Conservation (phyloP, 2,113 vertebrate genomes). For the Pyxicephalus adspersus region DNA sequence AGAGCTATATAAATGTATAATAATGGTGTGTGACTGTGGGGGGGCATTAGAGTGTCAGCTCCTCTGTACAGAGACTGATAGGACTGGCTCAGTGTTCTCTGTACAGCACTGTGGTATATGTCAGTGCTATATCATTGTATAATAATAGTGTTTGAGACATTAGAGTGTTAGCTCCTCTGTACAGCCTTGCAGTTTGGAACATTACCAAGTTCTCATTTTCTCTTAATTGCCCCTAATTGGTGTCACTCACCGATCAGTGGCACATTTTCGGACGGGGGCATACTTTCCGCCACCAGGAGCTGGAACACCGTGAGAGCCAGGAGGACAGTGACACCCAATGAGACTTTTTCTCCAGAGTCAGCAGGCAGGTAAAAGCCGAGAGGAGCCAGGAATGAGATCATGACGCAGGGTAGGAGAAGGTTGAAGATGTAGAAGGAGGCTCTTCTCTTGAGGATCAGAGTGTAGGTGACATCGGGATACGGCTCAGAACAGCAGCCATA, state of each 20-base stretch:
- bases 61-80: too few species aligned
- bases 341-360: slow-evolving; percentile 90
- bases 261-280: slow-evolving; percentile 88
- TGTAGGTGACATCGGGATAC: slow-evolving; percentile 89
- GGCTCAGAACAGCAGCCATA: slow-evolving; percentile 92
- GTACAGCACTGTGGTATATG: too few species aligned
- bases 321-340: slow-evolving; percentile 88
- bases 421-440: slow-evolving; percentile 91
- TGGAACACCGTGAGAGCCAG: slow-evolving; percentile 92
- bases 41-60: too few species aligned
- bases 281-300: slow-evolving; percentile 89
- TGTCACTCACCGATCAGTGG: slow-evolving; percentile 84
- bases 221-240: neutral
- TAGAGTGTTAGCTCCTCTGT: too few species aligned
- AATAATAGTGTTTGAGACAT: too few species aligned
- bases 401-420: slow-evolving; percentile 87
- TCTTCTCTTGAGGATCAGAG: slow-evolving; percentile 79
- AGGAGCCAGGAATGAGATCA: slow-evolving; percentile 89
- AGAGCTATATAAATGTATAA: too few species aligned
- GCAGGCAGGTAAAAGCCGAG: slow-evolving; percentile 90
- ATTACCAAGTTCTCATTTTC: too few species aligned
- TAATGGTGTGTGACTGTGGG: too few species aligned
- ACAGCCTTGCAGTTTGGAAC: too few species aligned
- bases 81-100: too few species aligned
- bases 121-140: too few species aligned